Evolutionary conservation across 2,797 vertebrate genomes (phyloP).

Genomic region (Nothura maculosa): DNA sequence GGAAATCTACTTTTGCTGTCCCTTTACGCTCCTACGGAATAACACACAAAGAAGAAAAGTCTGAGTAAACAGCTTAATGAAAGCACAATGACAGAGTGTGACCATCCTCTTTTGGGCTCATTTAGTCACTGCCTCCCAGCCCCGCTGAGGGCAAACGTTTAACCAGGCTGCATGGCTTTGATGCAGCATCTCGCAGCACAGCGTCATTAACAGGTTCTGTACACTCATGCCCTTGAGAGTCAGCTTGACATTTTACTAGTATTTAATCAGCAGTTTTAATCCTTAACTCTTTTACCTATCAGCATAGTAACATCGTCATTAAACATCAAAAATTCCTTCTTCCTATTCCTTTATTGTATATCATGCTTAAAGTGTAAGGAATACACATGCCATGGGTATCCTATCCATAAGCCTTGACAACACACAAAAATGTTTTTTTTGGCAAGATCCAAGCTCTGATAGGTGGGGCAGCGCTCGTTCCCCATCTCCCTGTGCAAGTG

Average conservation of each 20-base stretch:
- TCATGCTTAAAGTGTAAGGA: rapidly evolving
- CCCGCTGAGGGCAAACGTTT: no score
- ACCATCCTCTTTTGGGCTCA: rapidly evolving
- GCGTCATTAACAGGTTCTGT: rapidly evolving
- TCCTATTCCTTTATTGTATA: rapidly evolving
- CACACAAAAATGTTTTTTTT: rapidly evolving
- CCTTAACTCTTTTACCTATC: neutral
- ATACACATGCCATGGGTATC: rapidly evolving
- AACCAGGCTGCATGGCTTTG: rapidly evolving
- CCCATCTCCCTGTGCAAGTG: rapidly evolving
- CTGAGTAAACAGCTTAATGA: neutral
- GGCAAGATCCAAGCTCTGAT: rapidly evolving
- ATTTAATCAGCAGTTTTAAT: no score
- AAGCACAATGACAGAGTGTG: rapidly evolving
- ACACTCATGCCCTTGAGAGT: rapidly evolving
- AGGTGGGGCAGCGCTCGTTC: rapidly evolving
- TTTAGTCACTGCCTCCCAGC: rapidly evolving
- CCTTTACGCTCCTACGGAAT: slow-evolving; percentile 94
- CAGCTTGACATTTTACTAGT: no score
- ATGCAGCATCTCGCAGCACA: neutral
- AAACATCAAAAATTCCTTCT: rapidly evolving
- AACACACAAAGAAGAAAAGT: neutral
- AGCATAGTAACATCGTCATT: rapidly evolving
- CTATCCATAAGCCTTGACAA: rapidly evolving
- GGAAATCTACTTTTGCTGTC: slow-evolving; percentile 94